Base-by-base conservation (phyloP, 2,888 invertebrate species). In the Drosophila ochracea region DNA sequence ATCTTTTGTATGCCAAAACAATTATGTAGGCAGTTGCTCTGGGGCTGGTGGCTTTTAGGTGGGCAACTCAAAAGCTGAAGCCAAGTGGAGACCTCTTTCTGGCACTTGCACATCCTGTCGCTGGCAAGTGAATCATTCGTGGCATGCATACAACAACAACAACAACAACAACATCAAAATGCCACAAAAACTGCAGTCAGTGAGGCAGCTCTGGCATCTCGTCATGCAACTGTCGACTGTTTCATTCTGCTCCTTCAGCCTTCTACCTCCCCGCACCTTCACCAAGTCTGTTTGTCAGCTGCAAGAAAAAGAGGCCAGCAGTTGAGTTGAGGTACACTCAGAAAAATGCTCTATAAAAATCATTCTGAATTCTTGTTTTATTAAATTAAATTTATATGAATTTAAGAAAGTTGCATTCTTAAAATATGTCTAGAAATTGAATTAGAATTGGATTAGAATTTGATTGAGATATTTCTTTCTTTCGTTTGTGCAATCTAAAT, bases 161-260 rank as follows among this genome's bases (percentile, higher is more conserved):
- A 71, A 43, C 37, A 52, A 31, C 53, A 11, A 43, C 60, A 50
- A 39, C 35, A 58, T 35, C 35, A 73, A 68, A 67, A 68, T 82
- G 64, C 71, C 66, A 82, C 83, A 88, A 72, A 76, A 77, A 88
- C 78, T 84, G 90, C 78, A 76, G 76, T 72, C 70, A 83, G 70
- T 78, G 77, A 83, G 83, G 73, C 83, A 81, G 83, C 70, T 80
- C 77, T 68, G 84, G 84, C 88, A 82, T 82, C 85, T 78, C 85
- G 87, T 90, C 89, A 86, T 83, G 89, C 89, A 90, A 90, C 90
- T 90, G 85, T 84, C 83, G 90, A 73, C 89, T 75, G 79, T 84
- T 75, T 68, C 79, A 66, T 69, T 69, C 65, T 66, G 73, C 54
- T 66, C 68, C 77, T 62, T 74, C 19, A 41, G 30, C 49, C 28